Evolutionary conservation across 2,888 invertebrate species (phyloP), one percentile per base, ranked within the genome.

Genomic region (Seira sanloemensis): DNA sequence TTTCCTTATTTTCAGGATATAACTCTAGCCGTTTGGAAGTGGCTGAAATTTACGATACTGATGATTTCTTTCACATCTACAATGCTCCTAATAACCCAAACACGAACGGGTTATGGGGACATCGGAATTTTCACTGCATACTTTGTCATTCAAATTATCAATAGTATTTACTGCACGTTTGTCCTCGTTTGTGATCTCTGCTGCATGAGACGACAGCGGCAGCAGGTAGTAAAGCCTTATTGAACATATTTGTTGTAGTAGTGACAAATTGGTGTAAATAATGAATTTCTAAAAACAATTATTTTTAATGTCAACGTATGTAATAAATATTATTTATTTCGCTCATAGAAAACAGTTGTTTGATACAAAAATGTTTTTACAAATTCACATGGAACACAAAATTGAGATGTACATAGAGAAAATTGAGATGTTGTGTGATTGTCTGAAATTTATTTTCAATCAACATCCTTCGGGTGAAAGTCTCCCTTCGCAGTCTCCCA

Each of bases 11-110:
- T 37, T 7, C 26, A 85, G 85, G 80, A 85, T 23, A 71, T 85
- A 26, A 37, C 67, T 0, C 23, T 72, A 9, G 58, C 27, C 12
- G 21, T 54, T 12, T 85, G 80, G 80, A 85, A 77, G 73, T 85
- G 85, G 85, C 16, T 46, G 21, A 80, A 80, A 19, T 85, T 80
- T 12, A 54, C 68, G 0, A 37, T 73, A 46, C 25, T 77, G 37
- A 77, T 76, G 67, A 54, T 67, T 1, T 80, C 27, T 9, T 1
- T 26, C 0, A 69, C 78, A 7, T 75, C 74, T 16, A 21, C 78
- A 21, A n/a, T 68, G 4, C 0, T 84, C 5, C 50, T 84, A 0
- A n/a, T n/a, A n/a, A 27, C 79, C 7, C 46, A 27, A n/a, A 18
- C 65, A 16, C 12, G 5, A 37, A 37, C 5, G 5, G 26, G 62